These are phyloP conservation scores for Steinernema hermaphroditum DNA, from an alignment of 2,888 invertebrate genomes.

Conservation along the genomic window DNA sequence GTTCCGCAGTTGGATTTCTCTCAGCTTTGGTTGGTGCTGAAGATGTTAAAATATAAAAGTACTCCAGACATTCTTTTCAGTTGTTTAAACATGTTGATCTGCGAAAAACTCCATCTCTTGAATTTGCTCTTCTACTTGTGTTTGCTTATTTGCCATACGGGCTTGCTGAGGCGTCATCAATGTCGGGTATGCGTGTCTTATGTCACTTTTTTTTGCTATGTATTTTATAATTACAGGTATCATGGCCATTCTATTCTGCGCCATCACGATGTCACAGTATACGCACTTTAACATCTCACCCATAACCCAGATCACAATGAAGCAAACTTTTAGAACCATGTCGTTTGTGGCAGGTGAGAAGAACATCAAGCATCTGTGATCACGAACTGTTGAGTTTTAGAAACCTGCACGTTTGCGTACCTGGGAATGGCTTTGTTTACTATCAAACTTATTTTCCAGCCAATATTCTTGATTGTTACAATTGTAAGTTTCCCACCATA, in stretches of 20 bases:
- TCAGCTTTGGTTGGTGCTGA: slow-evolving; percentile 75
- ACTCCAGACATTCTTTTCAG: slow-evolving; percentile 57
- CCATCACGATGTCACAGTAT: slow-evolving; percentile 99
- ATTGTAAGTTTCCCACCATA: slow-evolving; percentile 72
- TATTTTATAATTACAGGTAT: slow-evolving; percentile 83
- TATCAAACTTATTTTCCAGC: slow-evolving; percentile 87
- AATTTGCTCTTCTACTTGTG: slow-evolving; percentile 96
- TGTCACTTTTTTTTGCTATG: no score
- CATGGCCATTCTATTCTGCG: slow-evolving; percentile 98
- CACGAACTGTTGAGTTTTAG: slow-evolving; percentile 67
- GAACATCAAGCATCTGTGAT: not conserved
- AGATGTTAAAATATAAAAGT: not conserved
- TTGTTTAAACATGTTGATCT: slow-evolving; percentile 92
- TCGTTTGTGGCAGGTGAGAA: slow-evolving; percentile 81
- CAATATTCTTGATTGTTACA: slow-evolving; percentile 88
- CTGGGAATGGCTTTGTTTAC: slow-evolving; percentile 90
- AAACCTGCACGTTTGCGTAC: slow-evolving; percentile 98
- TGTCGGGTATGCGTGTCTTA: slow-evolving; percentile 83
- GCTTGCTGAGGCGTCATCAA: slow-evolving; percentile 90
- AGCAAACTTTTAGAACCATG: slow-evolving; percentile 94
- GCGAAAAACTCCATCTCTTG: slow-evolving; percentile 92
- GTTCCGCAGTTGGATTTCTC: slow-evolving; percentile 87
- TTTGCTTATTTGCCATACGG: slow-evolving; percentile 98
- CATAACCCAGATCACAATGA: slow-evolving; percentile 97
- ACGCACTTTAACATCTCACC: slow-evolving; percentile 97